A percentile compares a stretch with the other conserved stretches of the same genome.
These are phyloP conservation scores for Helarctos malayanus DNA, from an alignment of 2,797 vertebrate species.

Conservation along the genomic window DNA sequence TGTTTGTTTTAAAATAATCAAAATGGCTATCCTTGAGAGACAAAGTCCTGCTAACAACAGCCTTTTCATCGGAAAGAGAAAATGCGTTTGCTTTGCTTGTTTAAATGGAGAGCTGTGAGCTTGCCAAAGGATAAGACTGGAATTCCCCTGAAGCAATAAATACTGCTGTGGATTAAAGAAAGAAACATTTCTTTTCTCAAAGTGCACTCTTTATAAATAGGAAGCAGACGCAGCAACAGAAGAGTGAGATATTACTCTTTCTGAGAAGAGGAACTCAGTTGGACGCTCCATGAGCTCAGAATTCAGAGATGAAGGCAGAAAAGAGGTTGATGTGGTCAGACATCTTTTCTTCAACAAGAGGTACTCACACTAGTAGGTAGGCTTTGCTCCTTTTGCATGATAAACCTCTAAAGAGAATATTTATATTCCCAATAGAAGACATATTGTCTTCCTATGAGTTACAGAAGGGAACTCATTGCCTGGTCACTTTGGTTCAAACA, in stretches of 20 bases:
- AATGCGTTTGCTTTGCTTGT: conserved; percentile 47
- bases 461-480: conserved; percentile 6
- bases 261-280: background rate
- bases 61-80: conserved; percentile 33
- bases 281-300: background rate
- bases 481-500: conserved; percentile 3
- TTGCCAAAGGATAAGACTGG: conserved; percentile 66
- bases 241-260: conserved; percentile 30
- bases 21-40: conserved; percentile 32
- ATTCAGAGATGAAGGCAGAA: conserved; percentile 40
- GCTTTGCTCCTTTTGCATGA: background rate
- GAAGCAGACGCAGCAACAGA: conserved; percentile 38
- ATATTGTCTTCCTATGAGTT: conserved; percentile 53
- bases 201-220: conserved; percentile 59
- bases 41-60: background rate
- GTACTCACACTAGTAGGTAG: background rate
- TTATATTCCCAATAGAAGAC: conserved; percentile 48
- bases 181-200: conserved; percentile 62
- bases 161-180: conserved; percentile 73
- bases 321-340: background rate
- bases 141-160: conserved; percentile 70
- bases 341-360: conserved; percentile 49
- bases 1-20: conserved; percentile 22
- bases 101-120: conserved; percentile 56
- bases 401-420: conserved; percentile 50